Base-by-base conservation (phyloP, 1,140 invertebrate genomes). In the Aleiodes sp. region DNA sequence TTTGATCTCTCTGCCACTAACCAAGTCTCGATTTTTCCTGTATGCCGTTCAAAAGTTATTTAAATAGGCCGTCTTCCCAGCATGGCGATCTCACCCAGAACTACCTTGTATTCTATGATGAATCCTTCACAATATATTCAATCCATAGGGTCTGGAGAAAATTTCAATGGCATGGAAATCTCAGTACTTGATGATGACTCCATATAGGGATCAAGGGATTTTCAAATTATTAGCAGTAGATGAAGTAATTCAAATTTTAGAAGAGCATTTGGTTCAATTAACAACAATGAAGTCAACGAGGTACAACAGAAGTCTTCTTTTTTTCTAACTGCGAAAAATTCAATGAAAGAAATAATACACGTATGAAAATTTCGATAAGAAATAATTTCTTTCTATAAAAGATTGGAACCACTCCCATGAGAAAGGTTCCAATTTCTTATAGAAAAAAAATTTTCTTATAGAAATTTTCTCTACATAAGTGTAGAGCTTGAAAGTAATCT, bases 251-350 rank as follows among this genome's bases (percentile, higher is more conserved):
- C 88, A 91, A 84, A 84, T 88, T 33, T 78, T 94, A 12, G 93
- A 94, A 82, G 92, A 94, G 64, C 89, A 94, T 79, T 89, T 91
- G 83, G 88, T 92, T 31, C 89, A 90, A 66, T 84, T 96, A 19
- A 92, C 92, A 0, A 90, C 91, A 2, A 95, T 96, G 92, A 96
- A 96, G 81, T 90, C 93, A 2, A 95, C 94, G 0, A 89, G 79
- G 85, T 87, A 68, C 39, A 52, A 4, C 31, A 60, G 56, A 66
- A 19, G 14, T 63, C 59, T 29, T 12, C 2, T 35, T 26, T 65
- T 16, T 64, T 14, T 56, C 28, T 61, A 43, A 14, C 9, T 59
- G 28, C n/a, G 12, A 26, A 14, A 29, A 59, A 1, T 12, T 33
- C 4, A 41, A 28, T 12, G 28, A 41, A 41, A 33, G 16, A 26